Base-by-base conservation (phyloP, 2,113 vertebrate genomes). In the Kobus ellipsiprymnus region DNA sequence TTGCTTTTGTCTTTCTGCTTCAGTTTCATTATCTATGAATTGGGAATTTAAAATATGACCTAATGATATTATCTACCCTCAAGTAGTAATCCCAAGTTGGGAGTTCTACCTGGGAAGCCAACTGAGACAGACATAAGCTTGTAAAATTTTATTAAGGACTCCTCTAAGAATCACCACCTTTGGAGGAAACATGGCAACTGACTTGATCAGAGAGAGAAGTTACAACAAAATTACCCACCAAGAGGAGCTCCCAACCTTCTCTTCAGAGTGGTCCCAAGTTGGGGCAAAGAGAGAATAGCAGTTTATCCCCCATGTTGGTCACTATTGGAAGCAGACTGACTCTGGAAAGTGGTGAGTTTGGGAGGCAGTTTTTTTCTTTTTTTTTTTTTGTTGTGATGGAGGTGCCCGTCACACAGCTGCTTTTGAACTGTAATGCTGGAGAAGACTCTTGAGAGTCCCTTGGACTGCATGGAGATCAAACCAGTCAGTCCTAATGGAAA, bases 41-140 rank as follows among this genome's bases (percentile, higher is more conserved):
- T 27, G 1, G 3, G 6, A 36, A 60, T 94, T 82, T 87, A 27
- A 95, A 57, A 88, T 88, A 40, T 21, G 21, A 55, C 23, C 50
- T 93, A 80, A 59, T 57, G 55, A 44, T 40, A 57, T 60, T 30
- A 21, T 23, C 55, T 55, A 40, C 60, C 6, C 17, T 84, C 29
- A 78, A 54, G 2, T 78, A 78, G 29, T 7, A 44, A 11, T 7
- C 12, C 1, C 10, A 40, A 33, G 1, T 91, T 87, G 57, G 21
- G n/a, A 10, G 3, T 44, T 91, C 25, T 29, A 25, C 46, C 0
- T 0, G 0, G 16, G 27, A 55, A 86, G 10, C 11, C 23, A 44
- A 21, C 14, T 60, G 59, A 54, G 19, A 30, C 17, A 62, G 44
- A 50, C 6, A 15, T 17, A 33, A 23, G 21, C 64, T 13, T 21